A percentile compares a stretch with the other conserved stretches of the same genome.
These are phyloP conservation scores for Rhagonycha lutea DNA, from an alignment of 2,888 invertebrate species.

Conservation along the genomic window DNA sequence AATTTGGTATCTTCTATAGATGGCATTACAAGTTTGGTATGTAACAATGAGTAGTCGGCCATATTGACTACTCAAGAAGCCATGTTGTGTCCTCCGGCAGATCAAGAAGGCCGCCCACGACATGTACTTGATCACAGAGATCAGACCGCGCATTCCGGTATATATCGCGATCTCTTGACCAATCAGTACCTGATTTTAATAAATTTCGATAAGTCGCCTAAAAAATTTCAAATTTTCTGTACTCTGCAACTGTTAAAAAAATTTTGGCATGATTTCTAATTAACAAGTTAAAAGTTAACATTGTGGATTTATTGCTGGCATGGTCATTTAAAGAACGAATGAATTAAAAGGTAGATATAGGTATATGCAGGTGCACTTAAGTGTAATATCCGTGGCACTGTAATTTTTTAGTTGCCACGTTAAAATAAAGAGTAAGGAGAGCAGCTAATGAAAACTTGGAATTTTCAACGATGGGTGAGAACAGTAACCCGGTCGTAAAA, in stretches of 20 bases:
- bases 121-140: constrained; percentile 48
- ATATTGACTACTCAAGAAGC: constrained; percentile 57
- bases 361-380: neutral
- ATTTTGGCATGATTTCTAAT: neutral
- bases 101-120: constrained; percentile 51
- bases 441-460: neutral
- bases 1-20: constrained; percentile 15
- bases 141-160: constrained; percentile 37
- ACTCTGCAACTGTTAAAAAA: neutral
- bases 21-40: constrained; percentile 30
- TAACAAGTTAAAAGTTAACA: neutral
- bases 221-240: neutral
- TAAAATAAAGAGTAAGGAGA: neutral
- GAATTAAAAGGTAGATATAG: no score
- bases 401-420: neutral
- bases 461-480: neutral
- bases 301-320: neutral
- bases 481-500: neutral
- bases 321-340: neutral
- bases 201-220: constrained; percentile 1
- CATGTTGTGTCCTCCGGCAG: constrained; percentile 54
- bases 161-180: constrained; percentile 29
- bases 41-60: constrained; percentile 52
- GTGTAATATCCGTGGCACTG: neutral
- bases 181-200: constrained; percentile 27